Base-by-base conservation (phyloP, 2,113 vertebrate species). In the Odontesthes bonariensis region DNA sequence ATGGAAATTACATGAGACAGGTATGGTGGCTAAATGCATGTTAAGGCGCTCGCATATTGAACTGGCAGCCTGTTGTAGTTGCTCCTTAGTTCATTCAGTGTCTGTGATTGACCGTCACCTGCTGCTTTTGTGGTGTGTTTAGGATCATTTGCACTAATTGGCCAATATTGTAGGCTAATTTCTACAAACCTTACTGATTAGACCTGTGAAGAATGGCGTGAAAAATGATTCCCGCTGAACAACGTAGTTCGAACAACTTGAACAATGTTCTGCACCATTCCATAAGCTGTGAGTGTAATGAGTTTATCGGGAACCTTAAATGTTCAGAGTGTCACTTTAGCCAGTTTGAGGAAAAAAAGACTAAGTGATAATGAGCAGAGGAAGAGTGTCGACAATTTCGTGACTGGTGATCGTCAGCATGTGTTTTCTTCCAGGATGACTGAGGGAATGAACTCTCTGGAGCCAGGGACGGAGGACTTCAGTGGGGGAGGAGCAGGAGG, bases 361-460 rank as follows among this genome's bases (percentile, higher is more conserved):
- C 32, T 42, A 52, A 19, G 17, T 8, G 32, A 40, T 38, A 38
- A 38, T 38, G 35, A 38, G 35, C 22, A 51, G 11, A 33, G 23
- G 40, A 38, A 17, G 32, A 16, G 13, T 56, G 13, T 3, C 17
- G 14, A 51, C 46, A 13, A 14, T 32, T 65, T 16, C 5, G 11
- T 56, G 52, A 66, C 19, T 4, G 4, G 6, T 66, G 22, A 60
- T 49, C 16, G 42, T 64, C 35, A 40, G 3, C 57, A 2, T 57
- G 31, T 79, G 42, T 62, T 69, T 35, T 46, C 63, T 44, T 84
- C 17, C 90, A 97, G 96, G 87, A 97, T 97, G 96, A 95, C 95
- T 31, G 96, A 97, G 81, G 96, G 97, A 88, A 95, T 97, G 90
- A 96, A 95, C 64, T 95, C 95, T 75, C 89, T 95, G 79, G 96